Evolutionary conservation across 2,797 vertebrate species (phyloP), one percentile per base, ranked within the genome.

Genomic region (Rhabdophis nuchalis): DNA sequence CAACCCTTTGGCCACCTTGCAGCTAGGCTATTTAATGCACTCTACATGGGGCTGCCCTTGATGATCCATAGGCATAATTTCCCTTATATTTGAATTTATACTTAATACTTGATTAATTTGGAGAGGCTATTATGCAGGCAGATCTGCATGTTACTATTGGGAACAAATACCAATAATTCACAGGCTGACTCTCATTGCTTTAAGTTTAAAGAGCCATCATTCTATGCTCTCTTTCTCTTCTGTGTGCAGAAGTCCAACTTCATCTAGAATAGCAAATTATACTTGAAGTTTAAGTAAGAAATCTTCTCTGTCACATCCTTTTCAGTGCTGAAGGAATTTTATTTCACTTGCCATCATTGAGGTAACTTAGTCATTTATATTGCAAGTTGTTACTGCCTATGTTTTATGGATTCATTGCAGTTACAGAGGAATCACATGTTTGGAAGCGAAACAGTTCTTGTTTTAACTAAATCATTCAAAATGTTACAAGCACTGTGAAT

Each of bases 391-490:
- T 32, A 94, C 91, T 91, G 90, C 77, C 94, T 94, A 89, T 1
- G 0, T 92, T 93, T 90, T 94, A 92, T 54, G 46, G 64, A 68
- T 60, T 94, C 86, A 91, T 91, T 87, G 50, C 91, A 87, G 82
- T 88, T 91, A 68, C 60, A 53, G 2, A 90, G 85, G 92, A 14
- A 50, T 82, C 46, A 94, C 93, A 92, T 94, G 68, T 36, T 50
- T 32, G 58, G 89, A 94, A 41, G 90, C 50, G 57, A 92, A 96
- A 91, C 4, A 61, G 14, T 50, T 96, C 92, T 93, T 93, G 5
- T 9, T 95, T 94, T 93, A 96, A 94, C 60, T 85, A 93, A 91
- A 95, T 91, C 90, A 92, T 93, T 86, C 32, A 94, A 87, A 95
- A 93, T 68, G 92, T 7, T 60, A 89, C 91, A 94, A 94, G 60